phyloP scores from a whole-genome alignment of 2,113 vertebrate species.

The Myotis davidii region DNA sequence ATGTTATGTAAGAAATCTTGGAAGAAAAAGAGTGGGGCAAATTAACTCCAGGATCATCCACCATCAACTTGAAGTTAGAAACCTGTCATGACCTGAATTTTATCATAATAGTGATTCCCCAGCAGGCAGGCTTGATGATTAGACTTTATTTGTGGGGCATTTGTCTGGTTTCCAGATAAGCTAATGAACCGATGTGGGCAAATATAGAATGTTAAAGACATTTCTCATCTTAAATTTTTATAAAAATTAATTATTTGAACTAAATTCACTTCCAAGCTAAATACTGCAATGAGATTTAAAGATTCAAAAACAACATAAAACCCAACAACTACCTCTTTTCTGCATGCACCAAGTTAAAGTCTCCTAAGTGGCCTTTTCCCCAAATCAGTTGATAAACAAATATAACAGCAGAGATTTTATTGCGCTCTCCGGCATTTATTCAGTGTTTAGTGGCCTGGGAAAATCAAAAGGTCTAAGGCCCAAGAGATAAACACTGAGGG shows the following conservation, averaged over 20 bases:
- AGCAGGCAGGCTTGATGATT: background rate
- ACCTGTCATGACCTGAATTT: background rate
- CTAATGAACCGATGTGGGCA: background rate
- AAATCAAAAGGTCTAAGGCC: background rate
- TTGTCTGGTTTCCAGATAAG: background rate
- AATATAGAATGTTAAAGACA: background rate
- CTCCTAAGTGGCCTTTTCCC: background rate
- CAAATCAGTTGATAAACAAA: background rate
- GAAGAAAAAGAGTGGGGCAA: background rate
- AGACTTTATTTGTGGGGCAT: background rate
- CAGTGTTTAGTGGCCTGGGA: background rate
- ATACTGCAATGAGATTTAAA: background rate
- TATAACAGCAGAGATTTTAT: background rate
- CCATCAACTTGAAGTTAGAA: background rate
- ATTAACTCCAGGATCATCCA: background rate
- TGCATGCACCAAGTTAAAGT: background rate
- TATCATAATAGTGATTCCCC: background rate
- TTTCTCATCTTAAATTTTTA: background rate
- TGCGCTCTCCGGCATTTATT: background rate
- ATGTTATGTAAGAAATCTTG: background rate
- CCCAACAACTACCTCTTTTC: background rate
- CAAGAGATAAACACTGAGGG: conserved; percentile 43
- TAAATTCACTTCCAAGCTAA: background rate
- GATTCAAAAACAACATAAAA: conserved; percentile 10
- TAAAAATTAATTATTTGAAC: background rate